Evolutionary conservation across 23 tunicate genomes (phyloP).

Genomic region (Phallusia fumigata): DNA sequence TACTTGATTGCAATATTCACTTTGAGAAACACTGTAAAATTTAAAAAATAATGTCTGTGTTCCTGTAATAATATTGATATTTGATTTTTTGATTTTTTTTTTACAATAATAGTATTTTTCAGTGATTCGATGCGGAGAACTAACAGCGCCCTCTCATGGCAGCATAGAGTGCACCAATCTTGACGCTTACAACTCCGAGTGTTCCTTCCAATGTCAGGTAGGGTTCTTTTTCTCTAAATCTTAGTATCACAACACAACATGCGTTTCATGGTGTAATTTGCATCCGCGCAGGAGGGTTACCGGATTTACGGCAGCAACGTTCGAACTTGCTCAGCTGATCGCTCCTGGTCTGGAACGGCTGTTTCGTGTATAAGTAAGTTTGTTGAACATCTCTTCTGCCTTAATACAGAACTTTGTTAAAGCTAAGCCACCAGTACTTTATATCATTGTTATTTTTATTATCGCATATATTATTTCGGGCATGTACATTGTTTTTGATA

Average conservation of each 20-base stretch:
- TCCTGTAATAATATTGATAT: too few species aligned
- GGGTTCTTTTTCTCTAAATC: background rate
- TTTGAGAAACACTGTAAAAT: too few species aligned
- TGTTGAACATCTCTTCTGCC: background rate
- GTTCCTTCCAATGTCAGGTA: slow-evolving; percentile 54
- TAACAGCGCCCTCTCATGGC: slow-evolving; percentile 37
- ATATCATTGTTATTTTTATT: too few species aligned
- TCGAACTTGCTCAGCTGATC: slow-evolving; percentile 55
- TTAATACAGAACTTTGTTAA: background rate
- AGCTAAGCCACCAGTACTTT: background rate
- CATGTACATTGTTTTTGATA: too few species aligned
- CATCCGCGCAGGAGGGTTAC: slow-evolving; percentile 60
- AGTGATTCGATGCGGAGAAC: slow-evolving; percentile 54
- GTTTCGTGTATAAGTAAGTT: slow-evolving; percentile 50
- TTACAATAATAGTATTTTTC: background rate
- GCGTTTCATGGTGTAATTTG: background rate
- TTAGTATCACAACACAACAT: background rate
- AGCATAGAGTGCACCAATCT: slow-evolving; percentile 32
- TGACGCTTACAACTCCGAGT: slow-evolving; percentile 43
- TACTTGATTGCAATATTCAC: too few species aligned
- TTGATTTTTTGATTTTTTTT: too few species aligned
- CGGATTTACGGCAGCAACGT: slow-evolving; percentile 37
- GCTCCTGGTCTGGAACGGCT: slow-evolving; percentile 54
- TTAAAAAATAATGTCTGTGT: too few species aligned
- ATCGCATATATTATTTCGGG: too few species aligned